Evolutionary conservation across 2,797 vertebrate species (phyloP).

Genomic region (Takifugu rubripes): DNA sequence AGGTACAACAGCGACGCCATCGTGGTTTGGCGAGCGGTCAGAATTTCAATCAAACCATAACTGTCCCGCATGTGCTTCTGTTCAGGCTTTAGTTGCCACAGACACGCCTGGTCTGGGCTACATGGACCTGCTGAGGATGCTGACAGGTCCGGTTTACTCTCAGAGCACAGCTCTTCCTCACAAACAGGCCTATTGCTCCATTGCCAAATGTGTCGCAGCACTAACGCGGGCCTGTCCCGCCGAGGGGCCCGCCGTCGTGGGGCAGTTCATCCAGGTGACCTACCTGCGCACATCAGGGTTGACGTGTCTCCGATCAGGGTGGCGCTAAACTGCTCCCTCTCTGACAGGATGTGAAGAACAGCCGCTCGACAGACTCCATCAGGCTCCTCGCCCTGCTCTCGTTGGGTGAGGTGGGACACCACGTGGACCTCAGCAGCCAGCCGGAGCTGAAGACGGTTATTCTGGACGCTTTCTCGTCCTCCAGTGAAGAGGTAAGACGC

Average conservation of each 20-base stretch:
- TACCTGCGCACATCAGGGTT: fast-evolving
- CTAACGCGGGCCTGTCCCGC: slow-evolving; percentile 94
- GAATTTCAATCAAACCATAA: no score
- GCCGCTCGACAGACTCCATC: slow-evolving; percentile 97
- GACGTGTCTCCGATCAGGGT: no score
- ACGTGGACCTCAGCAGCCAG: slow-evolving; percentile 96
- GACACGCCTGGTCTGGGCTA: slow-evolving; percentile 91
- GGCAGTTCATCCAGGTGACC: slow-evolving; percentile 91
- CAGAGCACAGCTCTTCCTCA: slow-evolving; percentile 93
- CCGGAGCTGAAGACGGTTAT: slow-evolving; percentile 96
- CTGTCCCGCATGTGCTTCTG: neutral
- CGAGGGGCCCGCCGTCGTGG: slow-evolving; percentile 94
- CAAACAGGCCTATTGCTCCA: slow-evolving; percentile 99
- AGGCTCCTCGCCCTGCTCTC: slow-evolving; percentile 93
- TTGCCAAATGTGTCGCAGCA: slow-evolving; percentile 97
- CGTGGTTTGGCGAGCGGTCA: no score
- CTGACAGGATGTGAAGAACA: slow-evolving; percentile 92
- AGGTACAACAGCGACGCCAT: slow-evolving; percentile 34
- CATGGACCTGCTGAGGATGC: slow-evolving; percentile 97
- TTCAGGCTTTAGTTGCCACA: slow-evolving; percentile 90
- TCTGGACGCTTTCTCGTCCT: slow-evolving; percentile 95
- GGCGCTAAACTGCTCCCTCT: neutral
- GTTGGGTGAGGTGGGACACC: slow-evolving; percentile 95
- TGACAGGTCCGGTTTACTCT: slow-evolving; percentile 95
- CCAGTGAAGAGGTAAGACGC: slow-evolving; percentile 88